These are phyloP conservation scores for Ridgeia piscesae DNA, from an alignment of 1,140 invertebrate species.

Conservation along the genomic window DNA sequence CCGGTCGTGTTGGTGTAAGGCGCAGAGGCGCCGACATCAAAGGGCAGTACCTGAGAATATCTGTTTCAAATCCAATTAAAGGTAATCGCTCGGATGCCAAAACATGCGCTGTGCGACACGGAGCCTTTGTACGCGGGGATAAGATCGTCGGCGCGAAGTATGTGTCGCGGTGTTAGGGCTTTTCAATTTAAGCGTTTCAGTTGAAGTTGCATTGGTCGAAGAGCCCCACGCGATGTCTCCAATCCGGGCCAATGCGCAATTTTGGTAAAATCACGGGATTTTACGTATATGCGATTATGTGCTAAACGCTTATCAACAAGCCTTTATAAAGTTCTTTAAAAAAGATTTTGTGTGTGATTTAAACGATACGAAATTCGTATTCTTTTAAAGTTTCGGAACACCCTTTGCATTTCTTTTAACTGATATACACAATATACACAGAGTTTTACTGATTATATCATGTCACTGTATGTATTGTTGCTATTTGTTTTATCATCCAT, in stretches of 20 bases:
- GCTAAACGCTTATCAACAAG: not conserved
- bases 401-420: not conserved
- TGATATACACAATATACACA: too few relatives aligned
- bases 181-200: not conserved
- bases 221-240: not conserved
- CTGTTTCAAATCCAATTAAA: not conserved
- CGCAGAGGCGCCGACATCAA: not conserved
- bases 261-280: not conserved
- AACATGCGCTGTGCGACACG: not conserved
- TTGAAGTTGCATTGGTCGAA: not conserved
- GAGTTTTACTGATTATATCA: too few relatives aligned
- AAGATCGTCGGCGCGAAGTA: not conserved
- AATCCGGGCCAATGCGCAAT: not conserved
- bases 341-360: not conserved
- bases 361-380: not conserved
- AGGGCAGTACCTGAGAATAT: not conserved
- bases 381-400: not conserved
- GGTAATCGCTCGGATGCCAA: not conserved
- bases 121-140: not conserved
- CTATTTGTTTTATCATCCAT: too few relatives aligned
- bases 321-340: not conserved
- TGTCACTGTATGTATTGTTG: too few relatives aligned
- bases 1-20: not conserved
- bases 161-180: not conserved
- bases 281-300: not conserved